Evolutionary conservation across 1,140 invertebrate genomes (phyloP), one percentile per base, ranked within the genome.

Genomic region (Cyclina sinensis): DNA sequence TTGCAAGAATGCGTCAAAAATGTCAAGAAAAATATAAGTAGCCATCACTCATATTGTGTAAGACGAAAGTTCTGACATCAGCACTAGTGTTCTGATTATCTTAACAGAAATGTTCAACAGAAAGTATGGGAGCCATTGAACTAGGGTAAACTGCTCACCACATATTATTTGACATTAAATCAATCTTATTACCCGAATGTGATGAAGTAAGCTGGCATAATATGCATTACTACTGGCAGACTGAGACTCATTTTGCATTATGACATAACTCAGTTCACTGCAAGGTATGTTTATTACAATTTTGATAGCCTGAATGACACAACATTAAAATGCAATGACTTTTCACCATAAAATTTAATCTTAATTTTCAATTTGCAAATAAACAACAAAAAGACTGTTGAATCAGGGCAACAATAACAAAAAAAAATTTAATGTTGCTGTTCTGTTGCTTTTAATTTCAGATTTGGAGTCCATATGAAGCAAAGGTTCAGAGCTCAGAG

Each of bases 21-120:
- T 70, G 32, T 70, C 32, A 18, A 70, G 65, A 37, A 70, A 57
- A 70, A 70, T 70, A 16, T 35, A 70, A 70, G 32, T 37, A 70
- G 65, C 65, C 65, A 70, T 70, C 65, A 70, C 12, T 70, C 65
- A 70, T 37, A 70, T 70, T 37, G 65, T 70, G 65, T 21, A 70
- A 37, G 65, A n/a, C 1, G n/a, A 65, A 35, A 70, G n/a, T 70
- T 62, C 35, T 70, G 65, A 70, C 65, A 70, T 37, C n/a, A 57
- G 46, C 5, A 27, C 62, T 65, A 35, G n/a, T 5, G 5, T 2
- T 21, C 14, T 70, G 37, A 70, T 70, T 3, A 37, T 70, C n/a
- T 70, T 37, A 37, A 39, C 65, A 70, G 65, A 37, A 35, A 70
- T 37, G 0, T 37, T 70, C 2, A 24, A 16, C 43, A 43, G 4